These are phyloP conservation scores for Mustela lutreola DNA, from an alignment of 2,113 vertebrate genomes.

Conservation along the genomic window DNA sequence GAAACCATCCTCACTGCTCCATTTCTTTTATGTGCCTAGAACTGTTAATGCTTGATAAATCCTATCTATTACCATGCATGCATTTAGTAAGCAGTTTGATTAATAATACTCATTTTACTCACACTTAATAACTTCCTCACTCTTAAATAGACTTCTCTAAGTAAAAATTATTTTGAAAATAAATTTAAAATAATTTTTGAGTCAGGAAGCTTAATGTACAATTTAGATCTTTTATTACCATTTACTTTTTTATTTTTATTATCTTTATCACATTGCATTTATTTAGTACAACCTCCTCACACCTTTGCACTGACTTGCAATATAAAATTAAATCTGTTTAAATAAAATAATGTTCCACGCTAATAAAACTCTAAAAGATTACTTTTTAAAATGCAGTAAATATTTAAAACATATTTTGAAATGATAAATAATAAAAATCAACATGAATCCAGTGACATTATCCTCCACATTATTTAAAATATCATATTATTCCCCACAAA, in stretches of 20 bases:
- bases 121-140: neutral
- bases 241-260: neutral
- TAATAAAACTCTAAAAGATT: neutral
- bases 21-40: neutral
- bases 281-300: neutral
- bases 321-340: conserved; percentile 25
- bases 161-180: neutral
- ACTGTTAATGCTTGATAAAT: neutral
- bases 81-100: neutral
- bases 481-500: conserved; percentile 13
- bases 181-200: conserved; percentile 1
- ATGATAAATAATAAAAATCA: conserved; percentile 53
- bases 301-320: neutral
- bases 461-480: conserved; percentile 27
- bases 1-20: neutral
- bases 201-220: conserved; percentile 27
- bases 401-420: conserved; percentile 36
- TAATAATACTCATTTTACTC: neutral
- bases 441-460: conserved; percentile 16
- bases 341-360: conserved; percentile 15
- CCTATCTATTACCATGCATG: neutral
- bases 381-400: conserved; percentile 40
- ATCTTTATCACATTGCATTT: conserved; percentile 18
- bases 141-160: neutral
- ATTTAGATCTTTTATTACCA: conserved; percentile 22